Evolutionary conservation across 2,888 invertebrate species (phyloP), one percentile per base, ranked within the genome.

Genomic region (Eilema sororculum): DNA sequence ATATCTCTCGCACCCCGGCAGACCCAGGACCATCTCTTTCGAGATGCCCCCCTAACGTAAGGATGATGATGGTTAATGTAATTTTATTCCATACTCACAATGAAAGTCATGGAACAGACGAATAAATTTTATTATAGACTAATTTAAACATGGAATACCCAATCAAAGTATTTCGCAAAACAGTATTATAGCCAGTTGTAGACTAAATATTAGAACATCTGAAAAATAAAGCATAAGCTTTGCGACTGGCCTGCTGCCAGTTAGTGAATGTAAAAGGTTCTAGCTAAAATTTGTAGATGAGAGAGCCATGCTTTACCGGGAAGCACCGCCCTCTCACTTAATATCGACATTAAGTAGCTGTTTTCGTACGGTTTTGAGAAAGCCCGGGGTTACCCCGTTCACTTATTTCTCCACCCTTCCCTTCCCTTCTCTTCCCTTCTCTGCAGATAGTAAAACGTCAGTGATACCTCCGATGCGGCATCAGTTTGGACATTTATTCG

Each of bases 241-340:
- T 52, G 52, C n/a, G 52, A n/a, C 52, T 52, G 52, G 52, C 52
- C 52, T 52, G 52, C 5, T 52, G 52, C 52, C 52, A 52, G 52
- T 52, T 52, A 52, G 52, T n/a, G n/a, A 52, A 52, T 52, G 20
- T 52, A 52, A 52, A 52, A 52, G 52, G 52, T 52, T 52, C 52
- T 52, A n/a, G 8, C 52, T 52, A 52, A 52, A 52, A 52, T 52
- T 52, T 52, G 20, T 52, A 52, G 52, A 52, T 52, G 9, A n/a
- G 20, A 52, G n/a, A 52, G 52, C 52, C 52, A 52, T 52, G 52
- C 52, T 52, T 52, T 52, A n/a, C 52, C n/a, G 52, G n/a, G n/a
- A 52, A 52, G n/a, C 9, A 52, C 52, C 52, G 52, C 52, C 46
- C n/a, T 52, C 52, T 9, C n/a, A 52, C 52, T 52, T 52, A 52